phyloP scores from a whole-genome alignment of 64 coral and sea anemone genomes.

The Exaiptasia diaphana region DNA sequence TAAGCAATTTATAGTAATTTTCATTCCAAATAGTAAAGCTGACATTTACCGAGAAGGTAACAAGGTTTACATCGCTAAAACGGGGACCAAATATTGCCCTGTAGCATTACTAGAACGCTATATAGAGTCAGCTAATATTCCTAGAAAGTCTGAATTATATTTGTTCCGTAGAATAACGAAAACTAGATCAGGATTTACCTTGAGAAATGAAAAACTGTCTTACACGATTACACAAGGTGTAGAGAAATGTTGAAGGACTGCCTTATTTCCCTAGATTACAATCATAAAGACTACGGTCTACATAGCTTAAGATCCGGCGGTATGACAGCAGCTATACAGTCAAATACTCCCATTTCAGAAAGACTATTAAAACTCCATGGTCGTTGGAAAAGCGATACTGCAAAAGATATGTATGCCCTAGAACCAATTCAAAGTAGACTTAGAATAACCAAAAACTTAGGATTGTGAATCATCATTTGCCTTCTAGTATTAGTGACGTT shows the following conservation, averaged over 20 bases:
- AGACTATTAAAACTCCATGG: conserved; percentile 49
- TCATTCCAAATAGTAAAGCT: conserved; percentile 11
- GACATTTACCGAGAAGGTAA: conserved; percentile 38
- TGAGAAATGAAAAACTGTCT: neutral
- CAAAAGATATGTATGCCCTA: conserved; percentile 55
- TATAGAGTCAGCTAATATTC: too few species aligned
- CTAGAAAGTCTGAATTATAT: too few species aligned
- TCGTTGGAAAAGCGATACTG: conserved; percentile 43
- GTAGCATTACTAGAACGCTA: neutral
- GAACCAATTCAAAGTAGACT: conserved; percentile 26
- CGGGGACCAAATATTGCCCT: neutral
- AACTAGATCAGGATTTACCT: conserved; percentile 1
- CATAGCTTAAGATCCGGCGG: conserved; percentile 50
- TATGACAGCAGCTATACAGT: conserved; percentile 32
- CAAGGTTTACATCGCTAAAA: neutral
- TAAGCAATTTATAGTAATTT: conserved; percentile 18
- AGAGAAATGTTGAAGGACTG: conserved; percentile 57
- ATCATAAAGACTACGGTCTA: conserved; percentile 26
- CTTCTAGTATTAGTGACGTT: too few species aligned
- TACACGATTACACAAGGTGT: conserved; percentile 26
- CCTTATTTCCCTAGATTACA: conserved; percentile 29
- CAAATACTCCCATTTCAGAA: conserved; percentile 45
- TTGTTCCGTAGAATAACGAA: neutral
- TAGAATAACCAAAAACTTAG: neutral
- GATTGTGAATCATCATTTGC: too few species aligned